Evolutionary conservation across 1,140 invertebrate genomes (phyloP), one percentile per base, ranked within the genome.

Genomic region (Chironomus striatipennis): DNA sequence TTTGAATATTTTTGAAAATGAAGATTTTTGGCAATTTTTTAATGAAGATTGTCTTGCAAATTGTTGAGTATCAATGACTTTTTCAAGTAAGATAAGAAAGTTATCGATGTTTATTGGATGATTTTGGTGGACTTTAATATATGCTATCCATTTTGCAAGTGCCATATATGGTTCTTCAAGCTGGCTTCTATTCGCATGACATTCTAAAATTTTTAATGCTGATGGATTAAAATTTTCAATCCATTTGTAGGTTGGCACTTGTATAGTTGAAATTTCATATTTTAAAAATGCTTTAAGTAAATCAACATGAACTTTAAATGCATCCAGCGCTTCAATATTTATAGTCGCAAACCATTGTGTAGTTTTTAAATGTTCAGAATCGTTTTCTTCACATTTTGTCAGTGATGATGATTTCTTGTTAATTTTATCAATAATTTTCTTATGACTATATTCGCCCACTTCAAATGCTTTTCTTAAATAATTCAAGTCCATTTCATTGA

Each of bases 381-480:
- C 24, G 5, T 95, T 93, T 1, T 98, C 90, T 82, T 98, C 98
- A 18, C 98, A 83, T 79, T 96, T 88, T 75, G 98, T 87, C 79
- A 97, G 92, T 0, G 96, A 96, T 2, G 96, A 91, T 84, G 93
- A 90, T 82, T 93, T 93, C 9, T 87, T 87, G 78, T 86, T 86
- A 0, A 90, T 91, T 64, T 87, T 83, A 67, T 89, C 87, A 42
- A 91, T 79, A 34, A 93, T 85, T 79, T 88, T 84, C 20, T 87
- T 83, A 79, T 95, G 93, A 74, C 88, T 89, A 24, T 90, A 87
- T 77, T 91, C 89, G 24, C 91, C 86, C 75, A 94, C 87, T 81
- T 92, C 93, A 80, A 98, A 98, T 1, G 93, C 93, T 80, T 95
- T 90, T 82, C 95, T 92, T 2, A 93, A 88, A 81, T 96, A 95